phyloP scores from a whole-genome alignment of 2,113 vertebrate species.

The Emydocephalus ijimae region DNA sequence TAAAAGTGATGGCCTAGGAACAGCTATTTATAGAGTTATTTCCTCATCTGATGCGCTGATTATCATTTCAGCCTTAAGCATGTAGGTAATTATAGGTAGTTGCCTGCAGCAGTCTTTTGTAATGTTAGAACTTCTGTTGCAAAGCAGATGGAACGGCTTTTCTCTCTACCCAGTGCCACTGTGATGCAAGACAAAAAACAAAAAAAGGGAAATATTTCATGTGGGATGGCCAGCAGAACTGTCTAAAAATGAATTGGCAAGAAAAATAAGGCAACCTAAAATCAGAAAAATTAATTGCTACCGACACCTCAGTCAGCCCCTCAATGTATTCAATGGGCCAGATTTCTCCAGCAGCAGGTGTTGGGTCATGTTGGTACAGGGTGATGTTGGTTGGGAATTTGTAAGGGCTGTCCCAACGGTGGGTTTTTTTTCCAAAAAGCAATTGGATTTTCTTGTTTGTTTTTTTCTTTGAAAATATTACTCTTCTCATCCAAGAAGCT shows the following conservation, averaged over 20 bases:
- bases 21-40: conserved; percentile 5
- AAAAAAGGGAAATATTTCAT: not conserved
- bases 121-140: not conserved
- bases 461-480: not conserved
- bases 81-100: conserved; percentile 8
- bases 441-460: not conserved
- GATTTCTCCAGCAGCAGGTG: not conserved
- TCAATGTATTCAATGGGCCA: not conserved
- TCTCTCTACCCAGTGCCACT: not conserved
- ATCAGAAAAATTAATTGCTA: not conserved
- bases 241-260: not conserved
- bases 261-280: not conserved
- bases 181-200: not conserved
- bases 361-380: not conserved
- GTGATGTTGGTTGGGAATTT: not conserved
- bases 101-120: not conserved
- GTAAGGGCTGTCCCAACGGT: not conserved
- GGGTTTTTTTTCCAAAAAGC: not conserved
- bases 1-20: not conserved
- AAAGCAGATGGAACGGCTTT: not conserved
- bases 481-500: not conserved
- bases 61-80: not conserved
- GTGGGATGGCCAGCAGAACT: not conserved
- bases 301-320: not conserved
- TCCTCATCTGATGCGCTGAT: not conserved